Evolutionary conservation across 2,113 vertebrate species (phyloP), one percentile per base, ranked within the genome.

Genomic region (Percina caprodes): DNA sequence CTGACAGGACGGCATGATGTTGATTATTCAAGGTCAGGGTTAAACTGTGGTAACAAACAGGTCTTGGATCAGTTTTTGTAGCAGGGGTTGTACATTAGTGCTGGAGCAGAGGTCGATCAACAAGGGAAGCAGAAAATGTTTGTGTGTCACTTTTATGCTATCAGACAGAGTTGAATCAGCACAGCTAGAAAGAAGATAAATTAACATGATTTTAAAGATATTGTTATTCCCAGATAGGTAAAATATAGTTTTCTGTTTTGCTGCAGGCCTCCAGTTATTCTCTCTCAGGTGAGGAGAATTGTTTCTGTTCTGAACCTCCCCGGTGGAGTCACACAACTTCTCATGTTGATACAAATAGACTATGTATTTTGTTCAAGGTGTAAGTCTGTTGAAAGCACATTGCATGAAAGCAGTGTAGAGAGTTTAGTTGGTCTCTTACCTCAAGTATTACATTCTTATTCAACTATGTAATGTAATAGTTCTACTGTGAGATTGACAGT

Each of bases 101-200:
- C 68, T 77, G 72, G 21, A 80, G 81, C 54, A 84, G 46, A 87
- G 74, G 45, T 79, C 77, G 52, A 51, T 8, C 65, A 67, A 82
- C 66, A 88, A 89, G 88, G 86, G 89, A 85, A 88, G 73, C 21
- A 85, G 70, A 77, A 79, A 23, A 33, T 59, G 21, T 70, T 49
- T 18, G 19, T 13, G 67, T 69, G 69, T 54, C 74, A 88, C 82
- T 79, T 74, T 77, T 70, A 82, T 51, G 48, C 49, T 79, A 71
- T 35, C 49, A 78, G 60, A 42, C 4, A 24, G 1, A 69, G 73
- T 71, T 26, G 58, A 79, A 79, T 55, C 63, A 81, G 56, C 67
- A 70, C 65, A 59, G 56, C 13, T 11, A 48, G 39, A 88, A 62
- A 24, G 3, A 49, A 58, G 30, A 63, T 23, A 33, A 55, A 62